Conservation (phyloP, 2,888 invertebrate species). For the Incurvaria masculella region DNA sequence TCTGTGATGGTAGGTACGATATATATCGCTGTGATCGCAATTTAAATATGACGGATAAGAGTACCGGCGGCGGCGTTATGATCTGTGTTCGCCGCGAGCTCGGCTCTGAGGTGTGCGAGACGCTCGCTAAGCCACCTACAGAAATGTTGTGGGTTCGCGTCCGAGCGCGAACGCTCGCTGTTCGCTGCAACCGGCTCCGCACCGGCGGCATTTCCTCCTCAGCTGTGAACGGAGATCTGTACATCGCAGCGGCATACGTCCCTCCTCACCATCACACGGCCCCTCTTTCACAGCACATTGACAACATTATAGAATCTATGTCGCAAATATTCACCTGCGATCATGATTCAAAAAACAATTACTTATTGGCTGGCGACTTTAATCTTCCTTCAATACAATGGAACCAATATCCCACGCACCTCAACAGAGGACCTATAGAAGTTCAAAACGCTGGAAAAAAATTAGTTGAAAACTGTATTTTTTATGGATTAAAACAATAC, state of each 20-base stretch:
- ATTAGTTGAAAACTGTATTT: too few species aligned
- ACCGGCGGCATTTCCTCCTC: not conserved
- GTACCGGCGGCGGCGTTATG: not conserved
- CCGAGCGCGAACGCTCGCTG: not conserved
- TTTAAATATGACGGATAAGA: not conserved
- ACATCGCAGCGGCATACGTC: not conserved
- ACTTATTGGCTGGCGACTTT: not conserved
- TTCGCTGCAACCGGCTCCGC: not conserved
- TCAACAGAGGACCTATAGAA: too few species aligned
- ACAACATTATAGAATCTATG: not conserved
- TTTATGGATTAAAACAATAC: too few species aligned
- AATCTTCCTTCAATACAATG: too few species aligned
- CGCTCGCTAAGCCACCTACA: not conserved
- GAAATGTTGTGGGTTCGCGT: not conserved
- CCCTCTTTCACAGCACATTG: not conserved
- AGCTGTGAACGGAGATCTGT: not conserved
- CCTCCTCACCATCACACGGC: not conserved
- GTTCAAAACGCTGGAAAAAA: too few species aligned
- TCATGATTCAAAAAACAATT: not conserved
- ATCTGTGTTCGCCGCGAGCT: not conserved
- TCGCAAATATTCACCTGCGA: not conserved
- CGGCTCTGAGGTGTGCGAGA: not conserved
- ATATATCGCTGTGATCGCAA: not conserved
- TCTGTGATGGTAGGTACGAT: not conserved
- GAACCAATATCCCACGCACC: too few species aligned